Conservation (phyloP, 23 tunicate genomes). For the Trididemnum nubilum region DNA sequence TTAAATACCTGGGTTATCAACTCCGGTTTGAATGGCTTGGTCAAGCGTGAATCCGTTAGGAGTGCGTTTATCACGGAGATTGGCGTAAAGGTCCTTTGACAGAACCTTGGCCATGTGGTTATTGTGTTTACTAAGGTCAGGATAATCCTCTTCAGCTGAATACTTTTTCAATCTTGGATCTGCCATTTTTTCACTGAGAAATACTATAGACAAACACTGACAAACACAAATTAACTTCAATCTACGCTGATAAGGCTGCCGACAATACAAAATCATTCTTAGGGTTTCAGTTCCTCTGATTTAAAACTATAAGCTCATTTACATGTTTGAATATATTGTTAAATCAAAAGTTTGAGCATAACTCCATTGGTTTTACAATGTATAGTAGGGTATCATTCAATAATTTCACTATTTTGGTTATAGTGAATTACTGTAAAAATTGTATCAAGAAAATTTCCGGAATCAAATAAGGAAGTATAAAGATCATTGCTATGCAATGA, state of each 20-base stretch:
- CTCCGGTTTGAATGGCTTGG: conserved; percentile 90
- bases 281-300: too few species aligned
- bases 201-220: neutral
- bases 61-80: conserved; percentile 54
- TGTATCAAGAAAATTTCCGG: too few species aligned
- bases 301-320: too few species aligned
- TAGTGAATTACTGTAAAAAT: too few species aligned
- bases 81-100: conserved; percentile 70
- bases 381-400: too few species aligned
- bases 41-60: conserved; percentile 90
- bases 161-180: conserved; percentile 23
- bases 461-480: too few species aligned
- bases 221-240: neutral
- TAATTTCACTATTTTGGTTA: too few species aligned
- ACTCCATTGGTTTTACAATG: too few species aligned
- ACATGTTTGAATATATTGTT: too few species aligned
- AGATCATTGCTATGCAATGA: too few species aligned
- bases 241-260: neutral
- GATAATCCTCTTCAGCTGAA: conserved; percentile 69
- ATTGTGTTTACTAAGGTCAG: conserved; percentile 76
- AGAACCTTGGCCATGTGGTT: conserved; percentile 95
- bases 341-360: too few species aligned
- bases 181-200: neutral
- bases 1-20: conserved; percentile 97
- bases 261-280: neutral